Evolutionary conservation across 2,888 invertebrate species (phyloP).

Genomic region (Cephus sareptanus): DNA sequence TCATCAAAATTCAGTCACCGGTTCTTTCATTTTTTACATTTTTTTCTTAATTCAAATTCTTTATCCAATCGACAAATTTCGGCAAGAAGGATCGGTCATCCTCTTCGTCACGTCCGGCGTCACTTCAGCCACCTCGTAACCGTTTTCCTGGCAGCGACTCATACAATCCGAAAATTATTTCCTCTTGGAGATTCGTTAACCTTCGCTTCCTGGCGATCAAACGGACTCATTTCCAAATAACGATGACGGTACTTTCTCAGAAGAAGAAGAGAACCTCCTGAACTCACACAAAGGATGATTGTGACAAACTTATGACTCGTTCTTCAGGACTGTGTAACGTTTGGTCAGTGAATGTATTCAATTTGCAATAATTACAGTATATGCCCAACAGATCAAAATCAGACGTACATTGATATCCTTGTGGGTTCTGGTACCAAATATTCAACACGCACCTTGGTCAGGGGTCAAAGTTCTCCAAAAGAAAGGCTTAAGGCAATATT

Average conservation of each 20-base stretch:
- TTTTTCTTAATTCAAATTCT: neutral
- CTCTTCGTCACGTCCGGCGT: neutral
- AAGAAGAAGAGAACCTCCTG: neutral
- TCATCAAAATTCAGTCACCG: neutral
- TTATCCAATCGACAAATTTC: neutral
- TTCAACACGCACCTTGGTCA: neutral
- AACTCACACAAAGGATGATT: neutral
- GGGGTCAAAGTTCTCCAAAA: neutral
- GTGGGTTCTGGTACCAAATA: neutral
- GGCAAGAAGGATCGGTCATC: neutral
- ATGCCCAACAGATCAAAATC: neutral
- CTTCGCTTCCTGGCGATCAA: constrained; percentile 20
- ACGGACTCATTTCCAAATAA: constrained; percentile 13
- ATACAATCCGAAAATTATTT: neutral
- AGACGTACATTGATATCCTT: neutral
- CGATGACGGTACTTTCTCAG: constrained; percentile 9
- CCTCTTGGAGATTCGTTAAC: constrained; percentile 19
- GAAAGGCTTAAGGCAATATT: neutral
- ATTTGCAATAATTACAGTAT: neutral
- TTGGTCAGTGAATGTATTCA: neutral
- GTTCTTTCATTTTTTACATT: neutral
- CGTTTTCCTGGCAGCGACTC: neutral
- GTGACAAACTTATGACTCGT: neutral
- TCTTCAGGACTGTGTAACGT: neutral
- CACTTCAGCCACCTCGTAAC: neutral